A percentile compares a stretch with the other conserved stretches of the same genome.
phyloP scores from a whole-genome alignment of 2,888 invertebrate species.

The Ormyrus rosae region DNA sequence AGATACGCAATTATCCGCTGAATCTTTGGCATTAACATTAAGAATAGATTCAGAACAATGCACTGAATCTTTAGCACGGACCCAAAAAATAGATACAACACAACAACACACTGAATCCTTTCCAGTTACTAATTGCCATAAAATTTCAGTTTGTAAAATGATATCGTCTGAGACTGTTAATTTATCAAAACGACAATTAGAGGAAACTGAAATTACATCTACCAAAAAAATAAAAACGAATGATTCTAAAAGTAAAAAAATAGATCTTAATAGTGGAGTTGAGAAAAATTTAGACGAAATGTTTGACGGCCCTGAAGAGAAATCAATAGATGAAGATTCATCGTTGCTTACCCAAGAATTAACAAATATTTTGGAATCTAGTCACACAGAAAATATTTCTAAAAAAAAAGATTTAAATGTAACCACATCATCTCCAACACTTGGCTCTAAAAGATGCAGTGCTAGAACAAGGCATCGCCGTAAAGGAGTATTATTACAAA shows the following conservation, averaged over 20 bases:
- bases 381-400: conserved; percentile 49
- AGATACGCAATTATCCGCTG: not conserved
- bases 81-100: not conserved
- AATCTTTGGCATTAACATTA: not conserved
- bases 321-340: conserved; percentile 52
- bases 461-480: conserved; percentile 23
- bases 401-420: not conserved
- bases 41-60: not conserved
- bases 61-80: not conserved
- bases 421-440: conserved; percentile 44
- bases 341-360: conserved; percentile 67
- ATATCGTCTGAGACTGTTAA: not conserved
- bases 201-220: conserved; percentile 12
- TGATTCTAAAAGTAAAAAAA: not conserved
- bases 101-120: too few relatives aligned
- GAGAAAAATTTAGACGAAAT: conserved; percentile 64
- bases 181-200: conserved; percentile 40
- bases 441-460: conserved; percentile 12
- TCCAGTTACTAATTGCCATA: too few relatives aligned
- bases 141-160: not conserved
- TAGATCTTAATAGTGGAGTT: conserved; percentile 60
- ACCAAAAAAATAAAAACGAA: conserved; percentile 30
- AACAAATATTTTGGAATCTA: conserved; percentile 63
- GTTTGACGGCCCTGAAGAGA: conserved; percentile 62
- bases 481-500: not conserved